Evolutionary conservation across 1,140 invertebrate genomes (phyloP).

Genomic region (Harpegnathos saltator): DNA sequence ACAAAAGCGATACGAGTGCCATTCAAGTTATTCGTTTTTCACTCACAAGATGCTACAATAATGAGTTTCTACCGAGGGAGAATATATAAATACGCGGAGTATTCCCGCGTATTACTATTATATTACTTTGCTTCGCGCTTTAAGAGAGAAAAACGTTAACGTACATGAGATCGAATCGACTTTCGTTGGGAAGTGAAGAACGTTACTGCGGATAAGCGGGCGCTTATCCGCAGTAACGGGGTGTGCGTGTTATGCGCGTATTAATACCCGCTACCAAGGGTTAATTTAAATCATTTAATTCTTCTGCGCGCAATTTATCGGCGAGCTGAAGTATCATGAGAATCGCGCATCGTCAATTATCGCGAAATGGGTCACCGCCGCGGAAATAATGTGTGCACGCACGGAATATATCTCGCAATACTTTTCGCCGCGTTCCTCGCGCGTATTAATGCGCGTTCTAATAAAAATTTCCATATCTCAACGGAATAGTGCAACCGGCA

Average conservation of each 20-base stretch:
- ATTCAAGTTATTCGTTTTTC: slow-evolving; percentile 22
- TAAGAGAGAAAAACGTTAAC: not conserved
- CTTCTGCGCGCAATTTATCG: too few species aligned
- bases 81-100: slow-evolving; percentile 27
- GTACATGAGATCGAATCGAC: too few species aligned
- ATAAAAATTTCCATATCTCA: slow-evolving; percentile 50
- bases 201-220: too few species aligned
- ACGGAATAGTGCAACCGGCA: not conserved
- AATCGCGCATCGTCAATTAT: not conserved
- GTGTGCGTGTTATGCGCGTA: too few species aligned
- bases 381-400: slow-evolving; percentile 1
- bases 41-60: slow-evolving; percentile 8
- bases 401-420: slow-evolving; percentile 7
- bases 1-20: slow-evolving; percentile 29
- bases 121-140: not conserved
- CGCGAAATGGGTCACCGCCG: not conserved
- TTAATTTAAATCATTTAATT: too few species aligned
- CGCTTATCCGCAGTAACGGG: too few species aligned
- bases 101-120: not conserved
- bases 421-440: slow-evolving; percentile 24
- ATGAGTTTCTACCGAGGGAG: slow-evolving; percentile 13
- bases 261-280: too few species aligned
- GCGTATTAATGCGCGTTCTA: slow-evolving; percentile 15
- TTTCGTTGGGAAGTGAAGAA: too few species aligned
- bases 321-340: not conserved